Base-by-base conservation (phyloP, 1,140 invertebrate genomes). In the Neotoxoptera formosana region DNA sequence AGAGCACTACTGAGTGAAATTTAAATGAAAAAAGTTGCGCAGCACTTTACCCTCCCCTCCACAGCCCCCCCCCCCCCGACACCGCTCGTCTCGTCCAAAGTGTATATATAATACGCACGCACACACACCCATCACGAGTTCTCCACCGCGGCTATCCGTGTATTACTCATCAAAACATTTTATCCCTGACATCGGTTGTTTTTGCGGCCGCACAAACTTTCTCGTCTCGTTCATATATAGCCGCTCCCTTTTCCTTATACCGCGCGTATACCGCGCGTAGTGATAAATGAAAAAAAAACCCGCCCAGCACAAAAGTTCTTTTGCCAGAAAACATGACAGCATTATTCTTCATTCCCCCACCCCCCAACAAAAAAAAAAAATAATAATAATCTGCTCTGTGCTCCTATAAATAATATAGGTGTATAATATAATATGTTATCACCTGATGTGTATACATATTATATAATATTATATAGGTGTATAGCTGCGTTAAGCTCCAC, bases 211-310 rank as follows among this genome's bases (percentile, higher is more conserved):
- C 90, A 76, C 89, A 90, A 91, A 91, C 90, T 91, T 91, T 91
- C 67, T 45, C 67, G 45, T 91, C 53, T 76, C 88, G 23, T 45
- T 25, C 51, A 36, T 81, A 53, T n/a, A 67, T 56, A 45, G 60
- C 60, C 7, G 56, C 60, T 67, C 90, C 47, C 90, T 88, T 84
- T 89, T 76, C 67, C 90, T 87, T 87, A 45, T 86, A 36, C 88
- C 51, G n/a, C n/a, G n/a, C n/a, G 53, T 45, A 41, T 41, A 67
- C 45, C 45, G 36, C 89, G 14, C 41, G 67, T 47, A 51, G 76
- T 84, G 91, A 93, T 86, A 93, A 84, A 93, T 93, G 91, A 93
- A 93, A 91, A 92, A 91, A 92, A 84, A 81, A n/a, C 8, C 48
- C 36, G 30, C 56, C 41, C 45, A 21, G 36, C 60, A 91, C 90